Conservation (phyloP, 2,113 vertebrate species). For the Balaeniceps rex region DNA sequence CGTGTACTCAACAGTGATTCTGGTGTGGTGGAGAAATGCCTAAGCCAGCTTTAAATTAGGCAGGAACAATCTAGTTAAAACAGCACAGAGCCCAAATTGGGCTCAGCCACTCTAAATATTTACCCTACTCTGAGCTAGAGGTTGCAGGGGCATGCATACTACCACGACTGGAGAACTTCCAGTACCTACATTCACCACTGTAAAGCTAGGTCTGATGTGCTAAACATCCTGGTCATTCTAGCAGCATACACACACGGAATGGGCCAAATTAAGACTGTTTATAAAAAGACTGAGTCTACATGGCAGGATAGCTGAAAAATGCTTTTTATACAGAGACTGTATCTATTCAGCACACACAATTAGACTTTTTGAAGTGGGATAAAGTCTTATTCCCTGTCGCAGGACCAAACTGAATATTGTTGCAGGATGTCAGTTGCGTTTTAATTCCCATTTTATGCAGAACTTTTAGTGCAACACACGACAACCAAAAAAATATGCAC, state of each 20-base stretch:
- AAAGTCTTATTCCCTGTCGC: background rate
- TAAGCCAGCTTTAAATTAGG: conserved; percentile 15
- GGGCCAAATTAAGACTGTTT: background rate
- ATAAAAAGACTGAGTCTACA: background rate
- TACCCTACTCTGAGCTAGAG: background rate
- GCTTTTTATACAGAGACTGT: background rate
- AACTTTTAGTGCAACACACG: background rate
- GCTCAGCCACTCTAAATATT: conserved; percentile 55
- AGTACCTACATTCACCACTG: conserved; percentile 12
- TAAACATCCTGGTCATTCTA: background rate
- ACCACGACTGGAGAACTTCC: conserved; percentile 15
- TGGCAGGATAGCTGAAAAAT: background rate
- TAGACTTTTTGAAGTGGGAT: background rate
- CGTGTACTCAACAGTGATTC: background rate
- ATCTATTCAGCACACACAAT: background rate
- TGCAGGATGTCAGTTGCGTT: background rate
- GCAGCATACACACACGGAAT: background rate
- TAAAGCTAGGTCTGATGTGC: background rate
- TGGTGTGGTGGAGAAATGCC: conserved; percentile 22
- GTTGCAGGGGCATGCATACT: background rate
- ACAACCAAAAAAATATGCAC: background rate
- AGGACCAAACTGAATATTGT: background rate
- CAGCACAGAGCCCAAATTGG: background rate
- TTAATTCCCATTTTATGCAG: background rate
- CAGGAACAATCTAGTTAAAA: conserved; percentile 38